Conservation (phyloP, 2,113 vertebrate species). For the Macquaria australasica region DNA sequence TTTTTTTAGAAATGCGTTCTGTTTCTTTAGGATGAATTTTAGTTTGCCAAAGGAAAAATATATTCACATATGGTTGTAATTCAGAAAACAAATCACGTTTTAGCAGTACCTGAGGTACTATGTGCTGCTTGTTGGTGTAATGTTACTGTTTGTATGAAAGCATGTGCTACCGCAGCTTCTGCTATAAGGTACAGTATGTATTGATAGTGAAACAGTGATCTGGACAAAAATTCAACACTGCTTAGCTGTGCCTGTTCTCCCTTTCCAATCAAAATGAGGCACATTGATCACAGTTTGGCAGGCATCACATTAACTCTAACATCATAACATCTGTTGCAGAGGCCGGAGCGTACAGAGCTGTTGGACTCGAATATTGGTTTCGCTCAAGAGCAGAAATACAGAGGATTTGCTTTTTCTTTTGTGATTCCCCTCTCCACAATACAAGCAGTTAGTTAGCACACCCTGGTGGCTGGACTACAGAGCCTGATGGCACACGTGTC, state of each 20-base stretch:
- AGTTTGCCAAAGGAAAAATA: neutral
- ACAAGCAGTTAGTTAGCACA: constrained; percentile 17
- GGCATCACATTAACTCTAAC: neutral
- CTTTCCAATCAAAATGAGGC: neutral
- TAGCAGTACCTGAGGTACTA: neutral
- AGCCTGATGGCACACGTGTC: neutral
- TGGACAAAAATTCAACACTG: too few relatives aligned
- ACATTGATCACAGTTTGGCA: neutral
- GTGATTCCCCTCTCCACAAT: neutral
- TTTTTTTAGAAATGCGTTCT: too few relatives aligned
- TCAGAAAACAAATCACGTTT: neutral
- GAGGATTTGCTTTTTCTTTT: constrained; percentile 10
- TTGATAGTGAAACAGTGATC: neutral
- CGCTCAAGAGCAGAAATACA: neutral
- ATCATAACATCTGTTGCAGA: constrained; percentile 6
- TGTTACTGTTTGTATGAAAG: neutral
- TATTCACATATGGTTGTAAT: neutral
- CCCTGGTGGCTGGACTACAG: constrained; percentile 34
- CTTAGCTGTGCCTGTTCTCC: too few relatives aligned
- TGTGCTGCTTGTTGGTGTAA: neutral
- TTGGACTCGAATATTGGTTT: neutral
- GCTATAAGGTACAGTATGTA: neutral
- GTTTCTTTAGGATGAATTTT: too few relatives aligned
- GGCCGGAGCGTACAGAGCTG: neutral
- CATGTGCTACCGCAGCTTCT: neutral